Conservation (phyloP, 1,140 invertebrate genomes). For the Planococcus citri region DNA sequence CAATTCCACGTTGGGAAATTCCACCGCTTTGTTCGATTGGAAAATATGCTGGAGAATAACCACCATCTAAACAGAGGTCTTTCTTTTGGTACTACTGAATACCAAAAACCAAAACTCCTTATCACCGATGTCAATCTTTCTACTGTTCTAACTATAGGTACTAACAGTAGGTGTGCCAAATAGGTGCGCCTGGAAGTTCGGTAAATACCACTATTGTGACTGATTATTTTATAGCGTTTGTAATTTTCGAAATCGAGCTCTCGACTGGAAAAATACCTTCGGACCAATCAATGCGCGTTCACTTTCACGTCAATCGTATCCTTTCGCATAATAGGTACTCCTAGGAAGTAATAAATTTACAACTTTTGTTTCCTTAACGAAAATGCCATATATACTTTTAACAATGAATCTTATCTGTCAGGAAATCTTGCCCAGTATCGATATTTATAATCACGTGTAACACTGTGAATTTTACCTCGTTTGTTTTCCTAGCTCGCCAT, state of each 20-base stretch:
- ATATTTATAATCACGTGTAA: no score
- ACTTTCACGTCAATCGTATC: background rate
- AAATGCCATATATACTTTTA: no score
- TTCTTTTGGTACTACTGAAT: background rate
- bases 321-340: background rate
- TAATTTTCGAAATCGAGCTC: background rate
- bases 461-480: no score
- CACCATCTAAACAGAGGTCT: no score
- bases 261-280: background rate
- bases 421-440: no score
- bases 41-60: no score
- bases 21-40: no score
- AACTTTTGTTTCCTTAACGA: background rate
- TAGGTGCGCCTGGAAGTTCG: conserved; percentile 10
- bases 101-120: background rate
- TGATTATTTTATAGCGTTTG: background rate
- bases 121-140: background rate
- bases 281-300: background rate
- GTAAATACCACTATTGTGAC: conserved; percentile 18
- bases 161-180: conserved; percentile 16
- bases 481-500: no score
- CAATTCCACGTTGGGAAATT: background rate
- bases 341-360: background rate
- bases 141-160: conserved; percentile 13
- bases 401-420: no score